Conservation (phyloP, 2,888 invertebrate species). For the Dorcus parallelipipedus region DNA sequence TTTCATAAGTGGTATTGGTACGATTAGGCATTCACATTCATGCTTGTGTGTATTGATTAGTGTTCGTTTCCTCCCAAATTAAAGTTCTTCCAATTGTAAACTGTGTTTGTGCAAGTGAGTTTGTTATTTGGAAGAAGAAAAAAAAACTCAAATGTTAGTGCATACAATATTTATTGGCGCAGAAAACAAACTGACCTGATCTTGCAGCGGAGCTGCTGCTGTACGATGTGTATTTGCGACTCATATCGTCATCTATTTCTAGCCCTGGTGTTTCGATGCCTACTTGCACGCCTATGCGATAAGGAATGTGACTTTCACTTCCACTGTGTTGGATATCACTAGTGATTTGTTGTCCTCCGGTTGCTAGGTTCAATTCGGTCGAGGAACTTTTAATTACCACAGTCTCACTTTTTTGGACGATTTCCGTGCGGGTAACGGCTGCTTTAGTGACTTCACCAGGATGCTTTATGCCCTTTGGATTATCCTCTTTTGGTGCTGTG, state of each 20-base stretch:
- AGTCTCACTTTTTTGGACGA: constrained; percentile 10
- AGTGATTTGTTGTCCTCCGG: constrained; percentile 27
- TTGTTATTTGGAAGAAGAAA: background rate
- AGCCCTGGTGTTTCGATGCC: constrained; percentile 14
- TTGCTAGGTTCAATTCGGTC: constrained; percentile 9
- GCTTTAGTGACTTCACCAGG: constrained; percentile 2
- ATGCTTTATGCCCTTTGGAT: constrained; percentile 3
- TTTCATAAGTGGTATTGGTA: no score
- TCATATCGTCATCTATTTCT: constrained; percentile 35
- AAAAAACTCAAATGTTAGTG: constrained; percentile 5
- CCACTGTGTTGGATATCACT: constrained; percentile 34
- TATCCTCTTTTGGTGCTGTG: background rate
- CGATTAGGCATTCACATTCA: no score
- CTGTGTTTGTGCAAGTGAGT: background rate
- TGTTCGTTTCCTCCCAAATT: no score
- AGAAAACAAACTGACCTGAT: constrained; percentile 34
- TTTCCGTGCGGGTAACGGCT: background rate
- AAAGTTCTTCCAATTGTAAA: no score
- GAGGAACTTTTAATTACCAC: constrained; percentile 8
- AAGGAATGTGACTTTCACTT: constrained; percentile 32
- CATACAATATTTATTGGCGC: background rate
- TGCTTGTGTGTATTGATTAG: no score
- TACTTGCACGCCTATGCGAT: constrained; percentile 17
- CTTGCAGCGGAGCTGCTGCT: constrained; percentile 28
- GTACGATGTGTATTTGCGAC: constrained; percentile 39